Conservation (phyloP, 2,888 invertebrate genomes). For the Agrotis exclamationis region DNA sequence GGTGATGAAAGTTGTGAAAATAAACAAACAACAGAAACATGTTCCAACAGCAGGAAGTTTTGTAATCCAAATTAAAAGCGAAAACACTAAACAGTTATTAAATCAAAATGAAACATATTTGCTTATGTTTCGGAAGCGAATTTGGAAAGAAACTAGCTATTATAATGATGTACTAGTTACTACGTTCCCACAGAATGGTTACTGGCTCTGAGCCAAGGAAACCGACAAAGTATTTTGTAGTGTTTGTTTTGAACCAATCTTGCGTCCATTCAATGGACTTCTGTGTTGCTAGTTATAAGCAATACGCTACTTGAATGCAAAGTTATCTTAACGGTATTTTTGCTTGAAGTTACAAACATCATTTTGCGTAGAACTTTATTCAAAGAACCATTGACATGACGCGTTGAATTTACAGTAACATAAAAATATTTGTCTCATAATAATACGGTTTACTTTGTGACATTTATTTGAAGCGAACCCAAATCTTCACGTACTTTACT, state of each 20-base stretch:
- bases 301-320: not conserved
- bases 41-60: not conserved
- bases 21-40: not conserved
- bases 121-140: conserved; percentile 50
- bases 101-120: conserved; percentile 36
- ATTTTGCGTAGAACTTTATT: conserved; percentile 18
- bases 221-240: conserved; percentile 48
- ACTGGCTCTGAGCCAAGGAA: conserved; percentile 65
- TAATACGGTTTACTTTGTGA: not conserved
- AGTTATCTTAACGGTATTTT: conserved; percentile 31
- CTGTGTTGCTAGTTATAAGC: conserved; percentile 1
- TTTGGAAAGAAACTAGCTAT: conserved; percentile 66
- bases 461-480: not conserved
- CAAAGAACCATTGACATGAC: conserved; percentile 10
- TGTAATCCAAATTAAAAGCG: not conserved
- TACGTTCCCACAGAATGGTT: conserved; percentile 64
- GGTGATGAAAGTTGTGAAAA: not conserved
- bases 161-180: conserved; percentile 64
- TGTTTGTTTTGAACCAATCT: conserved; percentile 45
- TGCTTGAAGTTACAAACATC: conserved; percentile 24
- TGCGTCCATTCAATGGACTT: conserved; percentile 18
- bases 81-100: conserved; percentile 31
- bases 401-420: not conserved
- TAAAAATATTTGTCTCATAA: not conserved
- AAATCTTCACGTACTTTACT: too few species aligned